phyloP scores from a whole-genome alignment of 2,888 invertebrate species.

The Eudemis profundana region DNA sequence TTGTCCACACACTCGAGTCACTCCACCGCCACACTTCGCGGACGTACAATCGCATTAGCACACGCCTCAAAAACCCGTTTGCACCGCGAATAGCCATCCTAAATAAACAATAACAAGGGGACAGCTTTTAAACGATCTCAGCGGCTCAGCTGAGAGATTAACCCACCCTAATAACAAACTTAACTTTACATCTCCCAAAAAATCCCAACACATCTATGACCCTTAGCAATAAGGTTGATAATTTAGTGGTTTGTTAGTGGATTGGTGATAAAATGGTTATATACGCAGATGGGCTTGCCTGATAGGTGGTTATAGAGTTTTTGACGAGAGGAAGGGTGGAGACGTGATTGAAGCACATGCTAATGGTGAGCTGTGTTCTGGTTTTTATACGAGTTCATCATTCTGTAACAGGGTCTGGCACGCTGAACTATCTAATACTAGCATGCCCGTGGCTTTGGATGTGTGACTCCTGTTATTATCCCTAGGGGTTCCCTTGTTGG shows the following conservation, averaged over 20 bases:
- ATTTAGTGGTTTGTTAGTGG: constrained; percentile 40
- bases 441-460: too few species aligned
- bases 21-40: constrained; percentile 58
- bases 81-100: constrained; percentile 80
- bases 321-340: constrained; percentile 70
- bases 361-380: constrained; percentile 62
- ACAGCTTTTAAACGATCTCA: constrained; percentile 83
- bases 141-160: constrained; percentile 84
- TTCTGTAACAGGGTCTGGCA: background rate
- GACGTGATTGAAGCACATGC: constrained; percentile 73
- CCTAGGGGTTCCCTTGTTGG: too few species aligned
- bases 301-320: constrained; percentile 80
- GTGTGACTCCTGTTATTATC: too few species aligned
- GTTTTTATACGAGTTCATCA: constrained; percentile 26
- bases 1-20: constrained; percentile 31
- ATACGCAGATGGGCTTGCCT: constrained; percentile 67
- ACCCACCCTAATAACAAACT: constrained; percentile 70
- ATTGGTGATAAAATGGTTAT: constrained; percentile 42
- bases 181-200: constrained; percentile 50
- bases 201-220: constrained; percentile 43
- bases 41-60: constrained; percentile 79
- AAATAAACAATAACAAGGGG: constrained; percentile 84
- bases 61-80: constrained; percentile 81
- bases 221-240: constrained; percentile 48
- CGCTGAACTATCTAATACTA: too few species aligned